Evolutionary conservation across 2,888 invertebrate species (phyloP), one percentile per base, ranked within the genome.

Genomic region (Stramonita haemastoma): DNA sequence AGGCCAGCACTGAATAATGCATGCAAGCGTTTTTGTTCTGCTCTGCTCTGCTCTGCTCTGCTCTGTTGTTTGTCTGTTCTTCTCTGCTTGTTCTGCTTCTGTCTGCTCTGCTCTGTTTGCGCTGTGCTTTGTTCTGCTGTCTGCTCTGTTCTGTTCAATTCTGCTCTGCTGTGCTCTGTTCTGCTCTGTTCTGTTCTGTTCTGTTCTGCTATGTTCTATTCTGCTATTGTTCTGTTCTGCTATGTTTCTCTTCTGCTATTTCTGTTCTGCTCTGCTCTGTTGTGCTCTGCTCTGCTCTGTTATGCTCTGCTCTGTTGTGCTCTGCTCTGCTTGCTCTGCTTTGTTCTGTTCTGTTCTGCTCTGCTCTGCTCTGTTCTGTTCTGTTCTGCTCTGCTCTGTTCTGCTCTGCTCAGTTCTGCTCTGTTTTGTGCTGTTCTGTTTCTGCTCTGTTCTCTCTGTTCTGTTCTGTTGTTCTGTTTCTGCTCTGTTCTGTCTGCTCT

Each of bases 321-420:
- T 73, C 73, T 73, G 73, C 29, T 73, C 73, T 73, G n/a, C 73
- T 73, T 6, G n/a, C n/a, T n/a, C n/a, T n/a, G n/a, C n/a, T n/a
- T n/a, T 29, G 73, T 73, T 73, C 73, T 73, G 70, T 22, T 70
- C 22, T 70, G 70, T 22, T 70, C 70, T 70, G 70, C 70, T 70
- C 70, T 70, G 70, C 70, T 70, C 77, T 70, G 70, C 26, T 70
- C 70, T 73, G 73, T 19, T 73, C 29, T 29, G 73, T 29, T 73
- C 73, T 73, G 73, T 73, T 73, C 29, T 73, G 73, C 29, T 73
- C 73, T 73, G 73, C 15, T 70, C 70, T 73, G 73, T 73, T 73
- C 73, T 29, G 73, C 15, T 29, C 73, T 29, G 73, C 29, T 73
- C 73, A 29, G 73, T 29, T 73, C n/a, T 73, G n/a, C n/a, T n/a